These are phyloP conservation scores for Dryocosmus kuriphilus DNA, from an alignment of 2,888 invertebrate genomes.

Conservation along the genomic window DNA sequence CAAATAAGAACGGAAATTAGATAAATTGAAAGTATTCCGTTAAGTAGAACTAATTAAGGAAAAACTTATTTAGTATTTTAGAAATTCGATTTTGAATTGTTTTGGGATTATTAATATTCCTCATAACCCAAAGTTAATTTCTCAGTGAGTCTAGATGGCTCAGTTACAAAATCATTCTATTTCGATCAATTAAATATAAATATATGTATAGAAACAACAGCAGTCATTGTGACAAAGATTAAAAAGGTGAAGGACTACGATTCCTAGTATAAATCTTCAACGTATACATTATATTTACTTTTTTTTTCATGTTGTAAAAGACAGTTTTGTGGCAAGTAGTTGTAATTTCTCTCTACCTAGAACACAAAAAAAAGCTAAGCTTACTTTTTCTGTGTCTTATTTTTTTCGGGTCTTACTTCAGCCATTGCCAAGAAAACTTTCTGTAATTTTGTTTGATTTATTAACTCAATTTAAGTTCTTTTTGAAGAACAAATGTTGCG, in stretches of 20 bases:
- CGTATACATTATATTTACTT: neutral
- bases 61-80: neutral
- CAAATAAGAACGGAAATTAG: neutral
- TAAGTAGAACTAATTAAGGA: neutral
- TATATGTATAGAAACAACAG: conserved; percentile 44
- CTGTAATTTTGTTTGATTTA: too few species aligned
- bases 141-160: conserved; percentile 52
- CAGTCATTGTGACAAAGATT: conserved; percentile 7
- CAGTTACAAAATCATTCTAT: conserved; percentile 69
- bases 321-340: neutral
- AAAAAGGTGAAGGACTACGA: neutral
- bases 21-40: neutral
- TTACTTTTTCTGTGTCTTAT: too few species aligned
- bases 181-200: conserved; percentile 66
- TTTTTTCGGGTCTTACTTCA: too few species aligned
- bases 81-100: neutral
- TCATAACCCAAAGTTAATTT: conserved; percentile 46
- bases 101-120: neutral
- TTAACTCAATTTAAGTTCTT: too few species aligned
- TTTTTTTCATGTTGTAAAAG: neutral
- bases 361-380: too few species aligned
- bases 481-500: too few species aligned
- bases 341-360: conserved; percentile 21
- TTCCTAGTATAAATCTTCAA: neutral
- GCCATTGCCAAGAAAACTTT: too few species aligned